Conservation (phyloP, 2,888 invertebrate species). For the Amiota minor region DNA sequence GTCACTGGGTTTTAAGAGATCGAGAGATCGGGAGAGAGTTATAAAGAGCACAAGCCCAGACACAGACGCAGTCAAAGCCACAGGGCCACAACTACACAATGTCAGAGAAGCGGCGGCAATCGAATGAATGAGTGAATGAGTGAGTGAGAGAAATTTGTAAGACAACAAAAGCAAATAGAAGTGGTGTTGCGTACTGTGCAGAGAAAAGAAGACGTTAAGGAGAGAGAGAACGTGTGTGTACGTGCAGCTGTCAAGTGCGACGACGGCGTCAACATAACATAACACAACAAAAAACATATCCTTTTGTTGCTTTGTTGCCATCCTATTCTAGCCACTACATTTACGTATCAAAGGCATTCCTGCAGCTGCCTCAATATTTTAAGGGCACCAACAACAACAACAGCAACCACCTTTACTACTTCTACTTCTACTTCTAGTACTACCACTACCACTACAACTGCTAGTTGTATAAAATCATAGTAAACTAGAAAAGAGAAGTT, state of each 20-base stretch:
- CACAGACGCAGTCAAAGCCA: no score
- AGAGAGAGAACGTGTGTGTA: neutral
- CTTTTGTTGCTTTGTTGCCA: conserved; percentile 15
- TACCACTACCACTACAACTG: neutral
- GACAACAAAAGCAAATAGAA: no score
- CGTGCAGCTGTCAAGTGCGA: conserved; percentile 20
- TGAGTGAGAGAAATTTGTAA: neutral
- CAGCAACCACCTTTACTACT: neutral
- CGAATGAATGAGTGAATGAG: neutral
- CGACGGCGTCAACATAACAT: neutral
- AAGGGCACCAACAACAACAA: conserved; percentile 5
- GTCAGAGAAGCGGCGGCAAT: neutral
- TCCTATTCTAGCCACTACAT: conserved; percentile 2
- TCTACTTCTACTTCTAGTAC: no score
- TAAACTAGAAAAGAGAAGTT: no score
- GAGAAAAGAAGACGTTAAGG: neutral
- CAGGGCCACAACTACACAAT: neutral
- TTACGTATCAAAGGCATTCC: neutral
- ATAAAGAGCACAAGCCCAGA: neutral
- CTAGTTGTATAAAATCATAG: neutral
- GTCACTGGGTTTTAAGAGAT: neutral
- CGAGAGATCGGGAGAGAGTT: neutral
- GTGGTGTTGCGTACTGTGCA: neutral
- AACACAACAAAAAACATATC: conserved; percentile 2
- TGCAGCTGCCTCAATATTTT: conserved; percentile 14